These are phyloP conservation scores for Heliothis subflexa DNA, from an alignment of 1,140 invertebrate genomes.

Conservation along the genomic window DNA sequence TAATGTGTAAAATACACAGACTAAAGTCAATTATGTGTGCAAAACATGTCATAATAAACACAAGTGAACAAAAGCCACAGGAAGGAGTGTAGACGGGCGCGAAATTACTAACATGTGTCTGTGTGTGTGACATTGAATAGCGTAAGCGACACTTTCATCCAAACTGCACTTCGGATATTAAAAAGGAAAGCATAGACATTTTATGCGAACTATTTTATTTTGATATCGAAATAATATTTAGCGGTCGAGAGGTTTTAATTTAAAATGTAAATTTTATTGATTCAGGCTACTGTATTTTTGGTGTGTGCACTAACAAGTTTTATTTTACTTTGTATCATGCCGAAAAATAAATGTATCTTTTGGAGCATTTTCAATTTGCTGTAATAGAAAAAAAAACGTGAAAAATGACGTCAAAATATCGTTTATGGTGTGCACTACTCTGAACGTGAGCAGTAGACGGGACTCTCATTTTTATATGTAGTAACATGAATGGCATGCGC, in stretches of 20 bases:
- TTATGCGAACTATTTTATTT: neutral
- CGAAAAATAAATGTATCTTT: neutral
- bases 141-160: conserved; percentile 29
- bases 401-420: conserved; percentile 21
- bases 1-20: conserved; percentile 45
- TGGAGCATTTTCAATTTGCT: neutral
- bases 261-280: conserved; percentile 30
- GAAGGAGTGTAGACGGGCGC: conserved; percentile 3
- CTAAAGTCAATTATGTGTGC: conserved; percentile 53
- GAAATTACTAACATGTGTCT: conserved; percentile 35
- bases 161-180: conserved; percentile 31
- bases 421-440: neutral
- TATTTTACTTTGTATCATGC: conserved; percentile 2
- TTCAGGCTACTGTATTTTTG: neutral
- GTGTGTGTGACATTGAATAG: conserved; percentile 15
- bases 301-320: conserved; percentile 13
- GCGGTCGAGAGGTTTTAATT: conserved; percentile 9
- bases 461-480: conserved; percentile 53
- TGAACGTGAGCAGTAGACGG: neutral
- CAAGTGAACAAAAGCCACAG: conserved; percentile 28
- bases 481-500: conserved; percentile 51
- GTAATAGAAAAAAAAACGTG: neutral
- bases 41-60: conserved; percentile 49
- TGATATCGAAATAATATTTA: conserved; percentile 14
- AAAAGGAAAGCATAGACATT: conserved; percentile 28